These are phyloP conservation scores for Acridotheres tristis DNA, from an alignment of 2,797 vertebrate genomes.

Conservation along the genomic window DNA sequence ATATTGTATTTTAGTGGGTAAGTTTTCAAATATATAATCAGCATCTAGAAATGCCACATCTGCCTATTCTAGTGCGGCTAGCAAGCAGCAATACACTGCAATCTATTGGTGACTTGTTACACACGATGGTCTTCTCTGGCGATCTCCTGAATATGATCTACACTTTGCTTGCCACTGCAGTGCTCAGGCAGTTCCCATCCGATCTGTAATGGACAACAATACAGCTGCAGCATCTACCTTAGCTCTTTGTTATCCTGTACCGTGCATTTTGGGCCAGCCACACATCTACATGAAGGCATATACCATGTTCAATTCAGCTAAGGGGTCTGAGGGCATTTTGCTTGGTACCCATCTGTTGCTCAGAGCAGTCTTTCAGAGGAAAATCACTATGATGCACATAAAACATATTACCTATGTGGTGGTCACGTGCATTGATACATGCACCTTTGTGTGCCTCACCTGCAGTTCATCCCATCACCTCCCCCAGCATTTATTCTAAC, in stretches of 20 bases:
- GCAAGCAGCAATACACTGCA: neutral
- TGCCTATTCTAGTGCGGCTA: neutral
- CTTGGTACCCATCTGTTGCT: neutral
- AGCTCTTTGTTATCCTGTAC: neutral
- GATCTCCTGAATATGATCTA: too few species aligned
- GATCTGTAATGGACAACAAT: neutral
- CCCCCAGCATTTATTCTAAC: neutral
- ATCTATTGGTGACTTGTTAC: neutral
- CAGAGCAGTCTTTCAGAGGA: neutral
- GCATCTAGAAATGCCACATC: neutral
- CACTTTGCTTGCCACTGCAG: too few species aligned
- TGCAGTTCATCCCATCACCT: neutral
- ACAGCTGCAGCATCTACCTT: accelerated
- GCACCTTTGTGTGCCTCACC: neutral
- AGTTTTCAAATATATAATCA: neutral
- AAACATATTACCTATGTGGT: neutral
- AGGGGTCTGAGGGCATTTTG: neutral
- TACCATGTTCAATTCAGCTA: neutral
- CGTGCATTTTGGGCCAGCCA: neutral
- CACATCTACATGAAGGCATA: accelerated
- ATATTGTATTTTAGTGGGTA: neutral
- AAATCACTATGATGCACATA: neutral
- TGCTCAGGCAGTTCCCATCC: too few species aligned
- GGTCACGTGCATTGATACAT: neutral
- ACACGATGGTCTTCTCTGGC: neutral